Conservation (phyloP, 2,113 vertebrate genomes). For the chimpanzee (Pan troglodytes) region NHGRI_mPanTro3-v2.1_pri NC_072412.2:31559001-31559500, state of each 20-base stretch:
- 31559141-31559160: conserved; percentile 73
- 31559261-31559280: conserved; percentile 5
- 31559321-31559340: neutral
- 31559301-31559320: neutral
- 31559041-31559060: conserved; percentile 86
- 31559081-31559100: conserved; percentile 89
- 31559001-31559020: conserved; percentile 63
- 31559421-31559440: neutral
- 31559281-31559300: neutral
- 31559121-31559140: conserved; percentile 78
- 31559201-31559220: conserved; percentile 7
- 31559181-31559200: conserved; percentile 64
- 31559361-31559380: neutral
- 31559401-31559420: neutral
- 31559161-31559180: conserved; percentile 67
- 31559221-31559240: conserved; percentile 26
- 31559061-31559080: conserved; percentile 89
- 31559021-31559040: conserved; percentile 82
- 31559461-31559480: neutral
- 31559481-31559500: neutral
- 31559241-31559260: conserved; percentile 34
- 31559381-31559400: neutral
- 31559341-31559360: neutral
- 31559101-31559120: conserved; percentile 86
- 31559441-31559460: neutral